Base-by-base conservation (phyloP, 2,888 invertebrate species). In the Philereme transversata region DNA sequence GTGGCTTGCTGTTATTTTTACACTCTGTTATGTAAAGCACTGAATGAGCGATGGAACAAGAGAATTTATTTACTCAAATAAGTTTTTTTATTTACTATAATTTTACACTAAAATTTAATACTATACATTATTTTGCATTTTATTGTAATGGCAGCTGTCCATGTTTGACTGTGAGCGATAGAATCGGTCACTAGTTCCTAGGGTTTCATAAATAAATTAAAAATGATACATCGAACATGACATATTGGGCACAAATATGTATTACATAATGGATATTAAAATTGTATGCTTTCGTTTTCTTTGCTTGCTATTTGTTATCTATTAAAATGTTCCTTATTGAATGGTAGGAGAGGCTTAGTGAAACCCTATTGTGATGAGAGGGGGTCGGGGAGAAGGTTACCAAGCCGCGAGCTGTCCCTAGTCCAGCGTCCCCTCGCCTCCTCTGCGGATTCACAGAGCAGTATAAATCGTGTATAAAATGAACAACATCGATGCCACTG, bases 31-130 rank as follows among this genome's bases (percentile, higher is more conserved):
- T 78, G 72, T 75, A 80, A 82, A 86, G 88, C 88, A 89, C 86
- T 88, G 90, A 87, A 88, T 83, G 90, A 91, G 90, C 90, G 86
- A 90, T 85, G 88, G 89, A 90, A 89, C 90, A 91, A 89, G 90
- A 90, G 90, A 91, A 91, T 91, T 91, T 91, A 91, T 90, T 90
- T 90, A 91, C 90, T 90, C 89, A 87, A 86, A 87, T 91, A 89
- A 88, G 88, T 88, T 90, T 87, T 88, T 57, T 61, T 82, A 87
- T 86, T 45, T 45, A 86, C 87, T 79, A 81, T 86, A 83, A 79
- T 81, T 82, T 90, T 89, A 83, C 86, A 88, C 83, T 86, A 86
- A 90, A 90, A 81, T 78, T 78, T 71, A 74, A 67, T 76, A 76
- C 85, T 88, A 86, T 84, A 87, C 83, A 87, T 90, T 89, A 83